phyloP scores from a whole-genome alignment of 2,113 vertebrate genomes.

The Pangasianodon hypophthalmus region DNA sequence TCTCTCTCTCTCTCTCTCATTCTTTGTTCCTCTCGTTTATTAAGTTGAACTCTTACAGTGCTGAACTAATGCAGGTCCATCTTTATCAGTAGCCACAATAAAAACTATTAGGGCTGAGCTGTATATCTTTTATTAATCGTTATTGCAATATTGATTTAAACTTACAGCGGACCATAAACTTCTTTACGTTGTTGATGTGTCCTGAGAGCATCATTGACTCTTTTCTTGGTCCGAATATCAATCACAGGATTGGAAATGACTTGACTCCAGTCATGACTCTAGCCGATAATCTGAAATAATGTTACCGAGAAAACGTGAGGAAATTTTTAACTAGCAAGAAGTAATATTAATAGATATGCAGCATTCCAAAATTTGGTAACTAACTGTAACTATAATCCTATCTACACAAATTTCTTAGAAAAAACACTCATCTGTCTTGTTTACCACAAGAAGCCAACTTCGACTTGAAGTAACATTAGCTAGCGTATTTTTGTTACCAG shows the following conservation, averaged over 20 bases:
- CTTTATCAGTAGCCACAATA: not conserved
- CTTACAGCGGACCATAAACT: not conserved
- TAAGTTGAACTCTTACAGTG: too few species aligned
- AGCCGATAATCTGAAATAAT: not conserved
- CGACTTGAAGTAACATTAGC: not conserved
- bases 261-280: not conserved
- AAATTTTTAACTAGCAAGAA: not conserved
- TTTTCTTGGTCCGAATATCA: not conserved
- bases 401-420: not conserved
- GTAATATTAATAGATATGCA: not conserved
- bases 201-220: not conserved
- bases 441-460: not conserved
- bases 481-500: not conserved
- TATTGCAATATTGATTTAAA: too few species aligned
- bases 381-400: not conserved
- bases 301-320: not conserved
- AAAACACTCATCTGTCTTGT: too few species aligned
- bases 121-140: not conserved
- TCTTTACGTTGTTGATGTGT: too few species aligned
- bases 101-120: not conserved
- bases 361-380: not conserved
- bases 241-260: too few species aligned
- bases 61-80: not conserved
- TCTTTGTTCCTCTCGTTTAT: not conserved
- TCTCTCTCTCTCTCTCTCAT: too few species aligned